Base-by-base conservation (phyloP, 1,140 invertebrate genomes). In the Hesperophylax magnus region DNA sequence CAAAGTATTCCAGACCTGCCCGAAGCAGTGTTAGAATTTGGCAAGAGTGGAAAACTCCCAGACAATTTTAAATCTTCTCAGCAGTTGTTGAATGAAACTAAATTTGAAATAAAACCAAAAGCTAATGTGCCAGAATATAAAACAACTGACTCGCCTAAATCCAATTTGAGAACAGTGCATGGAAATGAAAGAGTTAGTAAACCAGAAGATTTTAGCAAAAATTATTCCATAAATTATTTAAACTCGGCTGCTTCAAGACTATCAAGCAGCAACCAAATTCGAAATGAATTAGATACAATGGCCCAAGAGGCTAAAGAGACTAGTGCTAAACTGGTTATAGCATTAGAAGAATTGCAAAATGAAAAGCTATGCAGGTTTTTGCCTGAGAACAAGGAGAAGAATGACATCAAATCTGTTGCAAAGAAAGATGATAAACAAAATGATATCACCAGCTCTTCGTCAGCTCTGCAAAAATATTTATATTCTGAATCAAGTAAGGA, bases 281-380 rank as follows among this genome's bases (percentile, higher is more conserved):
- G 92, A 82, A 91, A 92, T 83, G 91, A 91, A 18, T 85, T 92
- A 20, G 91, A 91, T 84, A 91, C 90, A 86, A 88, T 92, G 67
- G 91, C 91, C 14, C 89, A 91, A 85, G 91, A 92, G 89, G 91
- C 91, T 47, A 91, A 92, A 87, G 88, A 90, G 80, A 90, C 89
- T 58, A 90, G 88, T 84, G 89, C 89, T 71, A 89, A 89, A 81
- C 84, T 90, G 84, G 89, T 88, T 27, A 88, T 89, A 80, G 89
- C 89, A 31, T 86, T 90, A 86, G 88, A 88, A 71, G 89, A 90
- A 85, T 84, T 90, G 85, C 88, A 90, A 83, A 89, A 87, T 54
- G 79, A 80, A 34, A 80, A 80, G 24, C 27, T 56, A 58, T 60
- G 69, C 14, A 72, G 22, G 17, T 18, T 54, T 22, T 24, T 52